Evolutionary conservation across 2,113 vertebrate species (phyloP), one percentile per base, ranked within the genome.

Genomic region (Electrona antarctica): DNA sequence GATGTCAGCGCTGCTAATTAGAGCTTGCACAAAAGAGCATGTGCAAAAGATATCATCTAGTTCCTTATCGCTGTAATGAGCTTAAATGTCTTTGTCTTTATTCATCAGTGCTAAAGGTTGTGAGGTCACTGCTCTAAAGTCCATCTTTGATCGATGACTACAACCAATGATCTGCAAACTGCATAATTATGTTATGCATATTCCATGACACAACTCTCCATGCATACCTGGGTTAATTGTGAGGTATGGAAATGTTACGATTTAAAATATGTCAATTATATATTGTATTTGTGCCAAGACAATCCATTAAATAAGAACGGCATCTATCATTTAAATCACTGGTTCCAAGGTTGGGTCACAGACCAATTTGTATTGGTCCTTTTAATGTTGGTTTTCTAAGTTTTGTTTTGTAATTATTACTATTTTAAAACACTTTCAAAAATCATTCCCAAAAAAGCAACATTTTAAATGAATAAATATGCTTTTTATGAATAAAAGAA

Each of bases 21-120:
- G 79, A 87, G 79, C 84, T 78, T 86, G 77, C 82, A 81, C 82
- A 81, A 88, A 84, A 81, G 76, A 85, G 81, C 69, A 29, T 10
- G 21, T 64, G 85, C 84, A 15, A 67, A 57, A 60, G 85, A 87
- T 84, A 88, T 89, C 84, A 85, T 90, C 85, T 89, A 90, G 85
- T 91, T 87, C 81, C 81, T 87, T 84, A 90, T 90, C 87, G 87
- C 78, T 83, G 77, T 91, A 91, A 92, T 89, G 87, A 88, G 84
- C 77, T 85, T 84, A 85, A 90, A 88, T 85, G 87, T 85, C 83
- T 88, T 87, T 84, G 87, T 89, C 84, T 88, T 85, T 70, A 86
- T 86, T 87, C 82, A 83, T 91, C 86, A 88, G 80, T 74, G 33
- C 86, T 82, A 84, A 83, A 88, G 86, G 86, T 88, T 80, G 71